Base-by-base conservation (phyloP, 2,797 vertebrate species). In the Eulemur coronatus region DNA sequence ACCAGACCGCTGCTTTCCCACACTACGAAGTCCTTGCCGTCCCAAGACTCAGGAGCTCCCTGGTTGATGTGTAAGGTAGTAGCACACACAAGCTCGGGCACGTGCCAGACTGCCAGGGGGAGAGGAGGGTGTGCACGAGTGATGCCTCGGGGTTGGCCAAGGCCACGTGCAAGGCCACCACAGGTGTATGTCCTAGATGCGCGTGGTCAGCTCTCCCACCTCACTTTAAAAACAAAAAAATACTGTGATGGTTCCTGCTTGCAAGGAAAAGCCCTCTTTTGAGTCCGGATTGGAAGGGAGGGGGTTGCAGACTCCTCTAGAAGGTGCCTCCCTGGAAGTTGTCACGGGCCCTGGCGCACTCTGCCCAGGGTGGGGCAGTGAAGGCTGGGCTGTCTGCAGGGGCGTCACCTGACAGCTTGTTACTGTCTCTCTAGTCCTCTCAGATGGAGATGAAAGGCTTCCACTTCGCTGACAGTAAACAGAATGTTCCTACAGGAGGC, bases 391-490 rank as follows among this genome's bases (percentile, higher is more conserved):
- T 38, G 7, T 72, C 24, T 84, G 79, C 61, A 11, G 55, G 41
- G 52, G 55, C 48, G 1, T 57, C 33, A 72, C n/a, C 1, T 97
- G 28, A 97, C 92, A 4, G 0, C 50, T 3, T 69, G 8, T 96
- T 12, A 0, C 80, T 93, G 50, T 96, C 69, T 94, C 73, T 94
- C 4, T 96, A 99, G 99, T 99, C 99, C 73, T 99, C 99, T 87
- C 99, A 99, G 97, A 99, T 99, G 99, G 99, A 99, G 98, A 99
- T 99, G 98, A 99, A 99, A 98, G 99, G 99, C 86, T 99, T 99
- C 98, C 99, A 99, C 98, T 99, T 99, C 97, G 97, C 99, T 13
- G 99, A 99, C 41, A 98, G 98, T 81, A 99, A 99, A 98, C 99
- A 99, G 97, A 99, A 89, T 97, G 99, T 99, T 98, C 99, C 99